Base-by-base conservation (phyloP, 1,140 invertebrate species). In the Atta colombica region DNA sequence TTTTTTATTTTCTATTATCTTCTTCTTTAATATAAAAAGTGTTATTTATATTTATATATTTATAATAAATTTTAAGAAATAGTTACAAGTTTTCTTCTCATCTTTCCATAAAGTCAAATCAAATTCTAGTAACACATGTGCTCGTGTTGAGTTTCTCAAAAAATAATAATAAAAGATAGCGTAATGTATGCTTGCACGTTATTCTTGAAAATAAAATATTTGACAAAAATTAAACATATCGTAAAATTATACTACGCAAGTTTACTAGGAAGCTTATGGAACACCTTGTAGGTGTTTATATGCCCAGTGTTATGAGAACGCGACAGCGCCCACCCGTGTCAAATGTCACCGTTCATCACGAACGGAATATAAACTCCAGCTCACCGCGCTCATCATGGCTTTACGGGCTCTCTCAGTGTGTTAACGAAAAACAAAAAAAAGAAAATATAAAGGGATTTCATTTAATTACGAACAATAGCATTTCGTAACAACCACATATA, bases 261-360 rank as follows among this genome's bases (percentile, higher is more conserved):
- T 55, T 81, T 81, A 55, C 35, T 18, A 51, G 45, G 14, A 81
- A 25, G 65, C 51, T 45, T 81, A n/a, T 58, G 65, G 35, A 71
- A 71, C 65, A 71, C 66, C 65, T 81, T 71, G 66, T 81, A 81
- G 78, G 53, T 45, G 49, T 71, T 81, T 81, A 81, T 81, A 49
- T 49, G 45, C 21, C n/a, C 31, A 21, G 49, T 21, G 74, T 85
- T 78, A 85, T 78, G 72, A 65, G 61, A 78, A 77, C 35, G 49
- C 45, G 72, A 51, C 71, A 66, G 21, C 60, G 74, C 78, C 65
- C 74, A 85, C 74, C 84, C 84, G 72, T 66, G 84, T 78, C 84
- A 85, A 78, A 68, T 85, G 84, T 85, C 66, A 81, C 77, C 35
- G 77, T 81, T 81, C 51, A 81, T 81, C 53, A 71, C 53, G 35